These are phyloP conservation scores for Cyprinodon variegatus DNA, from an alignment of 2,113 vertebrate species.

Conservation along the genomic window DNA sequence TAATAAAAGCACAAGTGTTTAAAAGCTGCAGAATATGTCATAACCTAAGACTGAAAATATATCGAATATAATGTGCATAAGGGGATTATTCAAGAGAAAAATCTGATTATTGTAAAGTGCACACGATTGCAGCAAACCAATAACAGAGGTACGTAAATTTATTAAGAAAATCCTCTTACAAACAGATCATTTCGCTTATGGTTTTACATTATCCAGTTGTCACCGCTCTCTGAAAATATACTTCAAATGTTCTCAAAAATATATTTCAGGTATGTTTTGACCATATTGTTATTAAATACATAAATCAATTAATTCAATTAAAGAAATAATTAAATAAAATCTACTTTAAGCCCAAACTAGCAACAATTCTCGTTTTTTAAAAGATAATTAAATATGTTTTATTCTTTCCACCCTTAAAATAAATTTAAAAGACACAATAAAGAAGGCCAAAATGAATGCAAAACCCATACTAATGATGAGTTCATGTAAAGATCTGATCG, in stretches of 20 bases:
- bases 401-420: not conserved
- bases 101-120: not conserved
- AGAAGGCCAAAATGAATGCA: not conserved
- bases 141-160: not conserved
- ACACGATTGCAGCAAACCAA: not conserved
- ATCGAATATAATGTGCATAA: too few relatives aligned
- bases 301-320: too few relatives aligned
- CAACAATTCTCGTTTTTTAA: too few relatives aligned
- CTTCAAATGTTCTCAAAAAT: too few relatives aligned
- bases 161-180: not conserved
- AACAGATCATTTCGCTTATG: not conserved
- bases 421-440: not conserved
- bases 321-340: too few relatives aligned
- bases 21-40: slow-evolving; percentile 12
- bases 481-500: not conserved
- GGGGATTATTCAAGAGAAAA: not conserved
- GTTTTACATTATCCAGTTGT: too few relatives aligned
- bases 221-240: too few relatives aligned
- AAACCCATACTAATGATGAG: not conserved
- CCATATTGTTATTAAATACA: too few relatives aligned
- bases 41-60: not conserved
- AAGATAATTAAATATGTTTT: too few relatives aligned
- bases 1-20: slow-evolving; percentile 43
- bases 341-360: too few relatives aligned
- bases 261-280: too few relatives aligned